These are phyloP conservation scores for Aphaenogaster floridana DNA, from an alignment of 1,140 invertebrate species.

Conservation along the genomic window DNA sequence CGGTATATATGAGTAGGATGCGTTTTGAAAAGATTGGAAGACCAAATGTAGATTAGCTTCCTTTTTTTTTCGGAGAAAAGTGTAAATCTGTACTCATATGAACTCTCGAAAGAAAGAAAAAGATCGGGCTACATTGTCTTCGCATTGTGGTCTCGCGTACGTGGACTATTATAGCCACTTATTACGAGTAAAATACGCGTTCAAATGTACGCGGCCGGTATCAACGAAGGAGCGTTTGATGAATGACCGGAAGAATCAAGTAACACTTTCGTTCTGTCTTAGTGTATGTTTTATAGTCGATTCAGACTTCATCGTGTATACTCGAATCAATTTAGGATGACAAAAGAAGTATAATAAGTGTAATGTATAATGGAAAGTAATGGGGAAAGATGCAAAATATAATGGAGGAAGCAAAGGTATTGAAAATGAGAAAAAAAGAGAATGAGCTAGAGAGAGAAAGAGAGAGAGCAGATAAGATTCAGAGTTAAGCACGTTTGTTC, in stretches of 20 bases:
- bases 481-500: constrained; percentile 77
- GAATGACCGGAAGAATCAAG: constrained; percentile 17
- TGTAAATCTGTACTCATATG: constrained; percentile 70
- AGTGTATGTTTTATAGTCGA: constrained; percentile 67
- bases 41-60: constrained; percentile 74
- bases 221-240: constrained; percentile 42
- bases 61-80: constrained; percentile 57
- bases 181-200: constrained; percentile 34
- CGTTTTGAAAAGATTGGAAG: constrained; percentile 69
- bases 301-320: constrained; percentile 66
- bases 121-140: constrained; percentile 51
- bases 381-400: constrained; percentile 65
- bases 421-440: constrained; percentile 59
- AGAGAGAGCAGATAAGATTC: constrained; percentile 55
- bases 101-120: constrained; percentile 43
- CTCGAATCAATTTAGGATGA: constrained; percentile 67
- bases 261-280: constrained; percentile 53
- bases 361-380: constrained; percentile 76
- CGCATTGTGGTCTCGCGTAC: constrained; percentile 21
- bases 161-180: constrained; percentile 35
- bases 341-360: constrained; percentile 75
- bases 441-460: constrained; percentile 39
- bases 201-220: constrained; percentile 18
- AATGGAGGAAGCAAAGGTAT: constrained; percentile 20
- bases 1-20: constrained; percentile 65